Evolutionary conservation across 2,888 invertebrate genomes (phyloP).

Genomic region (Branchipolynoe longqiensis): DNA sequence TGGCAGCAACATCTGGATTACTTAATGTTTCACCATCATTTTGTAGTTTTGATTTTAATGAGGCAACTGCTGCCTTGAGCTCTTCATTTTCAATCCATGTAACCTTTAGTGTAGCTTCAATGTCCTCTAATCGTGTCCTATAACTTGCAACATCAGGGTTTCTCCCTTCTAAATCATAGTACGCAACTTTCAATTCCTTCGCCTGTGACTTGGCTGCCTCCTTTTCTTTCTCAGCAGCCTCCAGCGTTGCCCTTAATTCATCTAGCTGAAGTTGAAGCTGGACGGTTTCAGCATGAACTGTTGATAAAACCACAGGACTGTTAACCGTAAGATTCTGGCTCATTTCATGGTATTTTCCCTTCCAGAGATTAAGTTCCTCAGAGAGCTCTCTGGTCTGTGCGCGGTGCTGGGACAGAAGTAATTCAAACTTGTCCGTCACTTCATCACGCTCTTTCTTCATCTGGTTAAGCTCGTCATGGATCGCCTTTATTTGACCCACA

Average conservation of each 20-base stretch:
- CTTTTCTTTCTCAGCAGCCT: slow-evolving; percentile 28
- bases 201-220: slow-evolving; percentile 17
- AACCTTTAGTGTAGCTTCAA: slow-evolving; percentile 47
- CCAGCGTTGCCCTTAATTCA: neutral
- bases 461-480: slow-evolving; percentile 69
- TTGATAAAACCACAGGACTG: neutral
- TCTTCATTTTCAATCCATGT: slow-evolving; percentile 60
- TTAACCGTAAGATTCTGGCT: slow-evolving; percentile 26
- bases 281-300: neutral
- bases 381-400: slow-evolving; percentile 2
- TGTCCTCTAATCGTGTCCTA: slow-evolving; percentile 42
- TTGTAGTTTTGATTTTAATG: slow-evolving; percentile 19
- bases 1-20: neutral
- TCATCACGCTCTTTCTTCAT: slow-evolving; percentile 65
- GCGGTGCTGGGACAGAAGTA: neutral
- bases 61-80: slow-evolving; percentile 41
- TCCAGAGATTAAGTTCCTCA: slow-evolving; percentile 5
- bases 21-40: neutral
- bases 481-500: slow-evolving; percentile 67
- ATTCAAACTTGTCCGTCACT: slow-evolving; percentile 22
- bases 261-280: neutral
- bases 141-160: slow-evolving; percentile 47
- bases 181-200: slow-evolving; percentile 17
- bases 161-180: slow-evolving; percentile 51
- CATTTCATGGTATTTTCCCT: slow-evolving; percentile 33